A percentile compares a stretch with the other conserved stretches of the same genome.
These are phyloP conservation scores for Pygmarrhopalites habei DNA, from an alignment of 1,140 invertebrate species.

Conservation along the genomic window DNA sequence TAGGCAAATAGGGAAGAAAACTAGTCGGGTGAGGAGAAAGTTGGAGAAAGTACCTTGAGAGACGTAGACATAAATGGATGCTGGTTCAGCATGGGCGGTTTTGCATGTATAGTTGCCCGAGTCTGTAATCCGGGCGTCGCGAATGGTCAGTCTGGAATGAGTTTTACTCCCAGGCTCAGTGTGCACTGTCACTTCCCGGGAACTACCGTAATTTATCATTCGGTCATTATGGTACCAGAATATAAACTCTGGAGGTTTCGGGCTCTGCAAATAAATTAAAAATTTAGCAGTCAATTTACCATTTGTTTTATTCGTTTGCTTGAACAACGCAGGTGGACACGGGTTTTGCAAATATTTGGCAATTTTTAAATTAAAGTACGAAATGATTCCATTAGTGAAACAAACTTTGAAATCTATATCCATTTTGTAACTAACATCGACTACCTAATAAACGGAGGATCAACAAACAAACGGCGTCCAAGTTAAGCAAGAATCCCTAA, in stretches of 20 bases:
- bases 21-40: background rate
- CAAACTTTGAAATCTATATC: no score
- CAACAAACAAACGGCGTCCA: no score
- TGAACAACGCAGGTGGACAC: no score
- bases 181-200: constrained; percentile 65
- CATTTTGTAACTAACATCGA: no score
- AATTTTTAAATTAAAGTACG: no score
- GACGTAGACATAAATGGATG: constrained; percentile 80
- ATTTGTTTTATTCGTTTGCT: no score
- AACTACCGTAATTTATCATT: constrained; percentile 86
- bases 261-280: constrained; percentile 55
- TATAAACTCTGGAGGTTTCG: constrained; percentile 79
- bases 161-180: constrained; percentile 74
- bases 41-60: constrained; percentile 60
- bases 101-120: constrained; percentile 82
- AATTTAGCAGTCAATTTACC: background rate
- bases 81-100: constrained; percentile 69
- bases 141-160: constrained; percentile 68
- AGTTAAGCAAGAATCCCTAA: no score
- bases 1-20: background rate
- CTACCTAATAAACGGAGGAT: no score
- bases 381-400: no score
- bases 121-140: constrained; percentile 72
- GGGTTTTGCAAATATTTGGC: no score
- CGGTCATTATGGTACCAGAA: constrained; percentile 88